A percentile compares a stretch with the other conserved stretches of the same genome.
Conservation (phyloP, 2,113 vertebrate genomes). For the Chelonoidis abingdonii region DNA sequence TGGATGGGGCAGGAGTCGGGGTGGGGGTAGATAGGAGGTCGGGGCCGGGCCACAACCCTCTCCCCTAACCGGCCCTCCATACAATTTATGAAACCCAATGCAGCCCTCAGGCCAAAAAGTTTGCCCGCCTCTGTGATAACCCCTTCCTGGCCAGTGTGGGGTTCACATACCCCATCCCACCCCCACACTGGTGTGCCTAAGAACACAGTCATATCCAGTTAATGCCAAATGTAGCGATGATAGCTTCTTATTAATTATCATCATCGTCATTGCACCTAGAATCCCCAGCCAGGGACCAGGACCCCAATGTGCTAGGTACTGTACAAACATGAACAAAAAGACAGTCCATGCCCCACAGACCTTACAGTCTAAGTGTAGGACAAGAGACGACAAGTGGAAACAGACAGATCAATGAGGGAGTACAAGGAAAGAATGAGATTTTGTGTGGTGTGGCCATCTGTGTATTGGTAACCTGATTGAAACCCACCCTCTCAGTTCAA, state of each 20-base stretch:
- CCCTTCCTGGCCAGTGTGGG: too few species aligned
- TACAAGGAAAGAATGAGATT: not conserved
- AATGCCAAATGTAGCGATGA: rapidly evolving
- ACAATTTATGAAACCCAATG: too few species aligned
- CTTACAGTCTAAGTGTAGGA: not conserved
- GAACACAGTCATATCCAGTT: not conserved
- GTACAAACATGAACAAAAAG: not conserved
- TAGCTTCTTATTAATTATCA: not conserved
- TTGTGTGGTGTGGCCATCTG: not conserved
- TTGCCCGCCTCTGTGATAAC: too few species aligned
- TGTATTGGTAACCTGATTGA: not conserved
- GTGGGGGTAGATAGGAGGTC: too few species aligned
- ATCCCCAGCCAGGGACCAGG: not conserved
- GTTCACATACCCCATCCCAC: too few species aligned
- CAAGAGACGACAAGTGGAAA: not conserved
- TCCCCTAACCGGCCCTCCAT: too few species aligned
- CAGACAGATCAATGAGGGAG: not conserved
- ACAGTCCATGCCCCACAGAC: not conserved
- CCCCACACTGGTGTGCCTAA: not conserved
- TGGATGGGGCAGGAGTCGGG: too few species aligned
- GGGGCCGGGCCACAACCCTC: too few species aligned
- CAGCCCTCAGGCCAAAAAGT: too few species aligned
- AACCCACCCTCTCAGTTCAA: not conserved
- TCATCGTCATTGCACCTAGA: not conserved
- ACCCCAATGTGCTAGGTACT: not conserved